Evolutionary conservation across 2,888 invertebrate genomes (phyloP), one percentile per base, ranked within the genome.

Genomic region (Nineta flava): DNA sequence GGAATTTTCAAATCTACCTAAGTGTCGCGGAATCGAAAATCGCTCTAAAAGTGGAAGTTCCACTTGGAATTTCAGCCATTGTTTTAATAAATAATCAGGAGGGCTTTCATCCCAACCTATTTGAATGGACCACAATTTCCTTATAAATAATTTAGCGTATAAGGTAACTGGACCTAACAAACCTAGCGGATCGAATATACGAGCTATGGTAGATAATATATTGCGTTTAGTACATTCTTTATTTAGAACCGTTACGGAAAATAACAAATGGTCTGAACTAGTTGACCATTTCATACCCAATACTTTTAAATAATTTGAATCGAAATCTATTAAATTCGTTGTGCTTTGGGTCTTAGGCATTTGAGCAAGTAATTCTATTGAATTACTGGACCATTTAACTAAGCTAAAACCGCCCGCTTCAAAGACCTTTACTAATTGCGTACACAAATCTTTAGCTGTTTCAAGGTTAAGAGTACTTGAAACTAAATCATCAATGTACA

Each of bases 101-200:
- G 50, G 53, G 17, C 26, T 17, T 7, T 50, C 47, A 41, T 54
- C 51, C 53, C 54, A 54, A n/a, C 21, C 43, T 32, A 53, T 26
- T 6, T 47, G 43, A 3, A 46, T 21, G 16, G 17, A 31, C 52
- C 52, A 53, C 10, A 54, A 40, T 12, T 44, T 26, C 42, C 51
- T 49, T n/a, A 54, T 53, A 10, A 50, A 16, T 32, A 38, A 40
- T 53, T 52, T 53, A 12, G 38, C 45, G 35, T 9, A 41, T 34
- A 48, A n/a, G n/a, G n/a, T n/a, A n/a, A n/a, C n/a, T n/a, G n/a
- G n/a, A n/a, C n/a, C n/a, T n/a, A n/a, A n/a, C n/a, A n/a, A n/a
- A n/a, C n/a, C n/a, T n/a, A n/a, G n/a, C n/a, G n/a, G n/a, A n/a
- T n/a, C n/a, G n/a, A n/a, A n/a, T n/a, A n/a, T n/a, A n/a, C n/a